Base-by-base conservation (phyloP, 2,113 vertebrate genomes). In the Lophius piscatorius region DNA sequence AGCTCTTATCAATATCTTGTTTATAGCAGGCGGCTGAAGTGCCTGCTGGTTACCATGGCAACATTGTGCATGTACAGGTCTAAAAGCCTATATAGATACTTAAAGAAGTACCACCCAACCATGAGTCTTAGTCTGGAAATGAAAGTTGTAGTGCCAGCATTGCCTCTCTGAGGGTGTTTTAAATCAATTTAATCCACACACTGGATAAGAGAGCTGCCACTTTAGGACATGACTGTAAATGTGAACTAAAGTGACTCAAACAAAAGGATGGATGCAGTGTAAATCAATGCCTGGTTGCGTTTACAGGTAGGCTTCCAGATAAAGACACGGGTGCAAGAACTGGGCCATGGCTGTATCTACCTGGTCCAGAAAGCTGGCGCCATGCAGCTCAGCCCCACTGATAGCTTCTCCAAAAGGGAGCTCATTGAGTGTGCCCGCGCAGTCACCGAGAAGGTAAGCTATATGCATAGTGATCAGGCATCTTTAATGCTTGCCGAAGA, bases 301-400 rank as follows among this genome's bases (percentile, higher is more conserved):
- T 85, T 75, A 28, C 82, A 99, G 98, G 94, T 99, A 1, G 95
- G 95, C n/a, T 94, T 94, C 81, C 97, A 99, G 91, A 98, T 99
- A 78, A 94, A 85, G 78, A 93, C 94, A 0, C 93, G 96, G 0
- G 95, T 98, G 39, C 96, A 98, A 70, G 97, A 99, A 78, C 91
- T 99, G 58, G 98, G 98, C 40, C 97, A 98, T 0, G 93, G 97
- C 78, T 99, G 97, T 44, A 98, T 99, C 83, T 96, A 94, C 76
- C 92, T 99, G 87, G 98, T 99, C 18, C 97, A 99, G 88, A 98
- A 98, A 85, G 98, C 97, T 0, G 97, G 97, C 34, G 95, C 96
- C 14, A 91, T 99, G 49, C 98, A 99, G 90, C 94, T 97, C 56
- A 98, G 94, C 78, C 98, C 98, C 54, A 94, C 94, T 0, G 97